Base-by-base conservation (phyloP, 2,113 vertebrate species). In the Pelecanus crispus region DNA sequence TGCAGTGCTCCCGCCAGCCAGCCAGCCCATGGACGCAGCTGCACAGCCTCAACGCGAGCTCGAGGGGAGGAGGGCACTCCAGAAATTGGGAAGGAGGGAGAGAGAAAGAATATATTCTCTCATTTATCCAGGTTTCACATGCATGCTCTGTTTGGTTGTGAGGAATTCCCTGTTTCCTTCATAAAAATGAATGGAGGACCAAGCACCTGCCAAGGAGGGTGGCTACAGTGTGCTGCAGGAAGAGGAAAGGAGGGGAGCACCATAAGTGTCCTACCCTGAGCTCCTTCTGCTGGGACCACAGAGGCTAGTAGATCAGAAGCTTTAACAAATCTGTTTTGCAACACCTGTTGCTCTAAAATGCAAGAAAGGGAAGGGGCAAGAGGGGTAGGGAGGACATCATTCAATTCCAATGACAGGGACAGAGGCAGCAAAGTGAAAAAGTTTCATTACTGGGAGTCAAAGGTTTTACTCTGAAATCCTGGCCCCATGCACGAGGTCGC, bases 1-100 rank as follows among this genome's bases (percentile, higher is more conserved):
- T 65, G 73, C 78, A 45, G 70, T 17, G 42, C 65, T 74, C n/a
- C 56, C 22, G 4, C 31, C 65, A 71, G 2, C 31, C 65, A 71
- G 2, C 9, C 11, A 15, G 59, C 25, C 22, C 81, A 34, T 0
- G 0, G 61, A 14, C 0, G 0, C 53, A 65, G 67, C 42, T 12
- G 16, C 38, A 6, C 28, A 32, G 45, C 17, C 55, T 90, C 3
- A 1, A 17, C 6, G 7, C 0, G 2, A 77, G 45, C 10, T 68
- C 2, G 1, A 42, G 68, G 9, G 38, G 19, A 68, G 13, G 10
- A 68, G 11, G 31, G 49, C 29, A 56, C 50, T 53, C 63, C 61
- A 77, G 65, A 66, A 52, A 32, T 0, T 53, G 56, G 55, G 38
- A 78, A 67, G 25, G 11, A 74, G 5, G 10, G 40, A 72, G 36